Conservation (phyloP, 2,888 invertebrate species). For the Cybosia mesomella region DNA sequence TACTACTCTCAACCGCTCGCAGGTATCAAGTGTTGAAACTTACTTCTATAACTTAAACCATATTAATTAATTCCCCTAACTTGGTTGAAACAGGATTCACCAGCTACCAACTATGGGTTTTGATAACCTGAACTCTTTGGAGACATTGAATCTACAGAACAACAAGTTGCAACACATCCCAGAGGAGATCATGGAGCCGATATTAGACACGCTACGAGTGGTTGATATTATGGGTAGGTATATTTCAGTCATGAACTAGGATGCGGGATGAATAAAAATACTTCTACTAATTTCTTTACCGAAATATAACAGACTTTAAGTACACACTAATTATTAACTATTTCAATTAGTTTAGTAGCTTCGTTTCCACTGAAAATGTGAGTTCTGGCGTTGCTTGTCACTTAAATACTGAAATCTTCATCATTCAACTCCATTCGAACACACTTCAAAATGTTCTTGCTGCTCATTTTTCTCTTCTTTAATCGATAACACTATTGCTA, state of each 20-base stretch:
- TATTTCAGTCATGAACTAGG: background rate
- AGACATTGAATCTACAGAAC: slow-evolving; percentile 95
- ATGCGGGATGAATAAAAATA: background rate
- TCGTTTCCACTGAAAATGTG: background rate
- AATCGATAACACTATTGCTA: background rate
- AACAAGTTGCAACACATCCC: slow-evolving; percentile 94
- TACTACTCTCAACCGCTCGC: background rate
- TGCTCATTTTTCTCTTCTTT: background rate
- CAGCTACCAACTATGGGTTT: slow-evolving; percentile 94
- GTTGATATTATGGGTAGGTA: slow-evolving; percentile 95
- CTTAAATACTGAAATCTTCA: background rate
- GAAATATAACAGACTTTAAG: background rate
- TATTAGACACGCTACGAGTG: slow-evolving; percentile 94
- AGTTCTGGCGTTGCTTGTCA: background rate
- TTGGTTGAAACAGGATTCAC: slow-evolving; percentile 89
- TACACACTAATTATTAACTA: too few species aligned
- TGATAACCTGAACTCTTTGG: slow-evolving; percentile 95
- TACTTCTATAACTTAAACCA: slow-evolving; percentile 19
- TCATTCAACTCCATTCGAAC: background rate
- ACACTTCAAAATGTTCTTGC: background rate
- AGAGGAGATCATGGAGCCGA: slow-evolving; percentile 95
- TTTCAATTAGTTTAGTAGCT: background rate
- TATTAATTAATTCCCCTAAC: slow-evolving; percentile 27
- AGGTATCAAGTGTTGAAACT: background rate
- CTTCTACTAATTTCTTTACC: background rate